phyloP scores from a whole-genome alignment of 2,888 invertebrate genomes.

The Opisthograptis luteolata region DNA sequence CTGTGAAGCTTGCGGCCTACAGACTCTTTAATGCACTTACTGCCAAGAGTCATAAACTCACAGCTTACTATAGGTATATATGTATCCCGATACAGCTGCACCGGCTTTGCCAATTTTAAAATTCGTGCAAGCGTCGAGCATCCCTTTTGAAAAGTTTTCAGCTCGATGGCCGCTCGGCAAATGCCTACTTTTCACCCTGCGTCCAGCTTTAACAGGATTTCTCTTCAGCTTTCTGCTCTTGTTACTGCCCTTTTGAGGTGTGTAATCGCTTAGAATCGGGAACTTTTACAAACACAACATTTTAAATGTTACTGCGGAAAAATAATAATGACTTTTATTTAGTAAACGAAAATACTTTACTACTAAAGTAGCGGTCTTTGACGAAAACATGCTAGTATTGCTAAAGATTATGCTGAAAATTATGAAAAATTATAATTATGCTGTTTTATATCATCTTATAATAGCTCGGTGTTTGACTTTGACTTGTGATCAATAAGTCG shows the following conservation, averaged over 20 bases:
- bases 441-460: too few relatives aligned
- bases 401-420: too few relatives aligned
- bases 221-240: constrained; percentile 21
- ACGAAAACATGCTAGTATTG: too few relatives aligned
- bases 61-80: too few relatives aligned
- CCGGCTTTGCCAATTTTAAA: constrained; percentile 52
- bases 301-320: too few relatives aligned
- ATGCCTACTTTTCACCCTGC: constrained; percentile 41
- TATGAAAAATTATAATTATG: too few relatives aligned
- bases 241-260: constrained; percentile 4
- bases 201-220: constrained; percentile 39
- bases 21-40: constrained; percentile 70
- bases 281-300: not conserved
- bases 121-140: constrained; percentile 42
- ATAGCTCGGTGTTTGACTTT: too few relatives aligned
- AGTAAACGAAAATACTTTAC: too few relatives aligned
- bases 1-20: constrained; percentile 47
- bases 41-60: constrained; percentile 53
- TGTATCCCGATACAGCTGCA: constrained; percentile 45
- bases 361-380: too few relatives aligned
- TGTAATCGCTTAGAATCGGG: not conserved
- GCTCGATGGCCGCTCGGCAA: constrained; percentile 43
- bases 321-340: too few relatives aligned
- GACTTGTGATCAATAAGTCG: too few relatives aligned
- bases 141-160: constrained; percentile 49